Percentiles rank a stretch among this genome's conserved stretches.
Evolutionary conservation across 2,888 invertebrate genomes (phyloP).

Genomic region (Apodemia duryi): DNA sequence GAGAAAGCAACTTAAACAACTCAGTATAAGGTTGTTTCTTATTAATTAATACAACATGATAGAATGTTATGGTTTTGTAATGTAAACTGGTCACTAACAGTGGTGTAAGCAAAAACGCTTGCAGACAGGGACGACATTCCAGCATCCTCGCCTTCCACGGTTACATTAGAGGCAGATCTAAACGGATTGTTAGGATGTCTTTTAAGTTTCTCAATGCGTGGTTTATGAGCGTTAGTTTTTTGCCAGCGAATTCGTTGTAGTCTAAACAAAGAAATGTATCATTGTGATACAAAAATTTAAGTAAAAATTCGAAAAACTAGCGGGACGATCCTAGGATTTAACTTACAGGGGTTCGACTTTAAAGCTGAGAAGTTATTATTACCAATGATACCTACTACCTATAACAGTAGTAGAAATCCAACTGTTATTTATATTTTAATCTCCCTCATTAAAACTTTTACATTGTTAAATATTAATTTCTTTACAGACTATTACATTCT

Average conservation of each 20-base stretch:
- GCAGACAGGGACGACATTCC: conserved; percentile 66
- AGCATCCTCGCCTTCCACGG: conserved; percentile 42
- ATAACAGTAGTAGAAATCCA: too few species aligned
- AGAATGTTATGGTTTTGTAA: background rate
- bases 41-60: background rate
- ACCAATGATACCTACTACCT: too few species aligned
- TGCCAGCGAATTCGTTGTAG: conserved; percentile 9
- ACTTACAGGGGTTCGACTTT: background rate
- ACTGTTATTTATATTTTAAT: too few species aligned
- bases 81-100: conserved; percentile 56
- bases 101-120: conserved; percentile 61
- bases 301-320: background rate
- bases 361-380: background rate
- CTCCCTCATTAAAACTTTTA: too few species aligned
- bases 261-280: conserved; percentile 6
- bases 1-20: background rate
- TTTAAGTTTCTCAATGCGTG: conserved; percentile 32
- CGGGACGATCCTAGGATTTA: background rate
- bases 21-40: background rate
- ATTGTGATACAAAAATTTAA: background rate
- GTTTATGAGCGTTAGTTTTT: conserved; percentile 29
- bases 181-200: conserved; percentile 49
- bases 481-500: too few species aligned
- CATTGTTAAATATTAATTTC: too few species aligned
- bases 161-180: conserved; percentile 51